Conservation (phyloP, 2,797 vertebrate species). For the Mastacembelus armatus region DNA sequence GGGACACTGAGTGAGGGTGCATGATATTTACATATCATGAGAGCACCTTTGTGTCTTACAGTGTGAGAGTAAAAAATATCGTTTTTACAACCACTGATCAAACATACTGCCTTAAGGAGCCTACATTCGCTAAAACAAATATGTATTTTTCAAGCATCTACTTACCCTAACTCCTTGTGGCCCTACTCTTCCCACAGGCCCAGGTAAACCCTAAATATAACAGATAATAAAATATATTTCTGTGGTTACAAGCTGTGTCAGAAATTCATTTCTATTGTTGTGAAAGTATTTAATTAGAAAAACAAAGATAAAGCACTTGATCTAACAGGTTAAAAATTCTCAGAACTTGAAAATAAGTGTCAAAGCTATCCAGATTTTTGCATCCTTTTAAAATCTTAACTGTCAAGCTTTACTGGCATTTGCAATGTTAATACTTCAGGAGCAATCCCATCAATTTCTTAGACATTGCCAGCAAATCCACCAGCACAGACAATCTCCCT, state of each 20-base stretch:
- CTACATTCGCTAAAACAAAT: constrained; percentile 4
- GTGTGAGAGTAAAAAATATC: background rate
- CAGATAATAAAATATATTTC: constrained; percentile 62
- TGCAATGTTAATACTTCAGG: constrained; percentile 20
- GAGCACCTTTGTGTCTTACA: background rate
- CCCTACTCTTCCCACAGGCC: constrained; percentile 91
- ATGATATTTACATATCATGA: constrained; percentile 14
- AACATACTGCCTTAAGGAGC: background rate
- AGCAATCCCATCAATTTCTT: constrained; percentile 30
- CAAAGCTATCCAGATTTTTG: background rate
- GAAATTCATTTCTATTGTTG: background rate
- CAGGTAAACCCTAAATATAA: constrained; percentile 92
- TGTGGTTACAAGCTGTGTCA: constrained; percentile 27
- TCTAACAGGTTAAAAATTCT: background rate
- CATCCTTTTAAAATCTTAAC: constrained; percentile 16
- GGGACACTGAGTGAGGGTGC: background rate
- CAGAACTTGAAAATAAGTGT: background rate
- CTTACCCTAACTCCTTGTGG: constrained; percentile 94
- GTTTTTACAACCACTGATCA: constrained; percentile 12
- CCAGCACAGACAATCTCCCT: constrained; percentile 14
- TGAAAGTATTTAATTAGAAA: background rate
- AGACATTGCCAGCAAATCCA: constrained; percentile 24
- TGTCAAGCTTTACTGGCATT: constrained; percentile 21
- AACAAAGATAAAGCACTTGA: no score
- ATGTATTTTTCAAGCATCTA: constrained; percentile 30